Evolutionary conservation across 2,113 vertebrate genomes (phyloP), one percentile per base, ranked within the genome.

Genomic region (Motacilla tschutschensis): DNA sequence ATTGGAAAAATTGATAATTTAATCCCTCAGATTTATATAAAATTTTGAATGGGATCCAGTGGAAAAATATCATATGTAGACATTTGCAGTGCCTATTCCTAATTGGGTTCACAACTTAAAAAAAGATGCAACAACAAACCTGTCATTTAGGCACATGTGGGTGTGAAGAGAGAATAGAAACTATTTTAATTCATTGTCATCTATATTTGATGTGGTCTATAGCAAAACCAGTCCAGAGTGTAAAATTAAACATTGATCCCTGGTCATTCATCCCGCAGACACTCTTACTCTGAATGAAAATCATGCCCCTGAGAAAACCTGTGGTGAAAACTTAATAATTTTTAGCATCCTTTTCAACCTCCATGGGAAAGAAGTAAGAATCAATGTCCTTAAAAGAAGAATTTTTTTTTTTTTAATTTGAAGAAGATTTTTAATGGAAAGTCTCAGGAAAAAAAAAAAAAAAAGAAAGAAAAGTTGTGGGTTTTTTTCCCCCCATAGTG

Each of bases 401-500:
- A 15, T 43, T 14, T 26, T 33, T 53, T 44, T 72, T 50, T 50
- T 44, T 70, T 53, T n/a, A 7, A 40, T 72, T 71, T 71, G 12
- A 77, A 70, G 20, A 75, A 57, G 8, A 33, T 15, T 65, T 82
- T 59, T 33, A 51, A 60, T 69, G 2, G 19, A 38, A 85, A 50
- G 4, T 36, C 31, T 62, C 15, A 16, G 9, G 5, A 3, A 20
- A 18, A 36, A 46, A 51, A 29, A 31, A 51, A 41, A 41, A 41
- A 41, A 41, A 41, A 13, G 16, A 41, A 41, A 17, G 16, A 17
- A 41, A 53, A 20, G 5, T 19, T 51, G 10, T 19, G 10, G 17
- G 1, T 0, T 1, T 44, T 44, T 12, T 25, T 3, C 0, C 4
- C 8, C 10, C 3, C 14, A 10, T 2, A 20, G 4, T 43, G 31